These are phyloP conservation scores for Neodon shergylaensis DNA, from an alignment of 2,113 vertebrate genomes.

Conservation along the genomic window DNA sequence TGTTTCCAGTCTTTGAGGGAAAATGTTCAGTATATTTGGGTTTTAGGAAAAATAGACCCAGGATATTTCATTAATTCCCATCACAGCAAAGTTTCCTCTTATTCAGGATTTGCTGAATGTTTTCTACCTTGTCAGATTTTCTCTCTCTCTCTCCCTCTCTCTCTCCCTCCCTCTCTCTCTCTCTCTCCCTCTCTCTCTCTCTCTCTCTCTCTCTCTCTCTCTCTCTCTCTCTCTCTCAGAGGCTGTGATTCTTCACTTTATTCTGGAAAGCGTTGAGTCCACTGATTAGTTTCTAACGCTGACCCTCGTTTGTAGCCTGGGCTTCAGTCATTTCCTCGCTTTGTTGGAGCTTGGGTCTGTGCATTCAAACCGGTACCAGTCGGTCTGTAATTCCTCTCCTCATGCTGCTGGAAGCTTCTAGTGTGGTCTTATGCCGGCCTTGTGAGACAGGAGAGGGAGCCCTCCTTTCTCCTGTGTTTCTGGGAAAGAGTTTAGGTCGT, in stretches of 20 bases:
- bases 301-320: background rate
- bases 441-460: background rate
- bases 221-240: background rate
- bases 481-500: background rate
- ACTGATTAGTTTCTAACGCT: background rate
- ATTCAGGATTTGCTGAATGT: background rate
- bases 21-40: background rate
- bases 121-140: background rate
- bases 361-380: background rate
- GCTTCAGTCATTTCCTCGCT: background rate
- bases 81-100: background rate
- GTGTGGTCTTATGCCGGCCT: background rate
- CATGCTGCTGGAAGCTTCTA: background rate
- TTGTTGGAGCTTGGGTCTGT: background rate
- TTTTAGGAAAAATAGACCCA: background rate
- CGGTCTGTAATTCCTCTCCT: slow-evolving; percentile 16
- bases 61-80: background rate
- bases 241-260: background rate
- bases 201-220: background rate
- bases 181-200: background rate
- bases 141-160: background rate
- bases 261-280: background rate
- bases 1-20: background rate
- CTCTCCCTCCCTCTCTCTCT: background rate
- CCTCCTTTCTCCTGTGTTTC: background rate